phyloP scores from a whole-genome alignment of 2,797 vertebrate species.

The Scomberomorus guttatus region DNA sequence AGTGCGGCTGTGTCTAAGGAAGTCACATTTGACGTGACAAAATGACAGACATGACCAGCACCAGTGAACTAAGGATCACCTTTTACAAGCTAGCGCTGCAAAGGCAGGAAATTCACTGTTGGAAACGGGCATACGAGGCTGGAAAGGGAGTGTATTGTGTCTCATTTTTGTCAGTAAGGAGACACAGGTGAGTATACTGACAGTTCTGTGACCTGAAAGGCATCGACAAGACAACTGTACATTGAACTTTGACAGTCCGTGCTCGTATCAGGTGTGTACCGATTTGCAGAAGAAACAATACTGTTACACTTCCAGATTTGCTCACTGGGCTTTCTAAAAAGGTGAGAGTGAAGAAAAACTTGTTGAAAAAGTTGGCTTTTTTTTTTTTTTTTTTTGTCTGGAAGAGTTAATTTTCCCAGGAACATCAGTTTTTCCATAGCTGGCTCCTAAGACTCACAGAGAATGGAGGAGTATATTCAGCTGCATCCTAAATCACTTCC shows the following conservation, averaged over 20 bases:
- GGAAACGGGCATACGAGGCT: slow-evolving; percentile 29
- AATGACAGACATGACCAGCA: neutral
- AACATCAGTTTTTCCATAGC: slow-evolving; percentile 63
- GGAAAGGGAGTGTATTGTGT: slow-evolving; percentile 28
- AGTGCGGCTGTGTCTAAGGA: slow-evolving; percentile 93
- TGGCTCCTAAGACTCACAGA: slow-evolving; percentile 53
- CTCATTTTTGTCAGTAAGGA: slow-evolving; percentile 28
- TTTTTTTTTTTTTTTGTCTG: slow-evolving; percentile 25
- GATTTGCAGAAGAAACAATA: slow-evolving; percentile 35
- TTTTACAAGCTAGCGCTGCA: slow-evolving; percentile 42
- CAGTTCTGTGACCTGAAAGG: slow-evolving; percentile 22
- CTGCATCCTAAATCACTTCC: slow-evolving; percentile 72
- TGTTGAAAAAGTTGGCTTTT: neutral
- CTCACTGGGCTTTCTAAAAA: slow-evolving; percentile 44
- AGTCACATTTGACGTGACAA: neutral
- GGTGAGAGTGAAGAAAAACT: slow-evolving; percentile 37
- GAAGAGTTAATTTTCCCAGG: slow-evolving; percentile 60
- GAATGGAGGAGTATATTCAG: slow-evolving; percentile 80
- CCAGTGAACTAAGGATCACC: slow-evolving; percentile 38
- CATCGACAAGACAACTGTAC: slow-evolving; percentile 18
- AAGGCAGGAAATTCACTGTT: slow-evolving; percentile 30
- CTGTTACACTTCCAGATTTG: slow-evolving; percentile 65
- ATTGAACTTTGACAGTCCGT: slow-evolving; percentile 8
- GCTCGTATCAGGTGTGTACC: slow-evolving; percentile 27
- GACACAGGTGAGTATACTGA: slow-evolving; percentile 34